Evolutionary conservation across 2,797 vertebrate genomes (phyloP), one percentile per base, ranked within the genome.

Genomic region (Borostomias antarcticus): DNA sequence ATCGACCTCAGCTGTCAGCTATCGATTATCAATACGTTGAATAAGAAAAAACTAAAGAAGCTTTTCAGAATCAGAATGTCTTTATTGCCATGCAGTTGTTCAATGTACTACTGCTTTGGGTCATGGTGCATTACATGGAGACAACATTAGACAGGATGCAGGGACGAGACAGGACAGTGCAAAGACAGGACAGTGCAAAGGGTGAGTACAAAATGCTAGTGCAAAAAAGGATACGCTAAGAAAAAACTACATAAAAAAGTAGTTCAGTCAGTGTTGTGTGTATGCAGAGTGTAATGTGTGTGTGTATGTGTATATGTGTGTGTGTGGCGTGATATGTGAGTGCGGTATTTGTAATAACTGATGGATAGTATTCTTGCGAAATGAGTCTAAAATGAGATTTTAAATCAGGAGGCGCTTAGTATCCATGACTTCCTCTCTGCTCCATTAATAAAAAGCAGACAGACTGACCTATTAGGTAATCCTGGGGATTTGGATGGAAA

Each of bases 381-480:
- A 73, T 62, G 75, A 68, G 66, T 71, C 64, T 66, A 25, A 78
- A 77, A 77, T 75, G 30, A 65, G 67, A 53, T 52, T 76, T 72
- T 78, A 26, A 56, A 58, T 66, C 28, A 54, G 28, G 64, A 66
- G 51, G 54, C 65, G 57, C n/a, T 74, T 72, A 58, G 40, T 72
- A 69, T 68, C 45, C 57, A 48, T 0, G 58, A 68, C 78, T 80
- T 70, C 68, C 64, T 75, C 77, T 74, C 69, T 83, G 8, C 1
- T 25, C 29, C 32, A 61, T 47, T 66, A 75, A 84, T 89, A 79
- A 82, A 73, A 53, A 68, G 73, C 85, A 86, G 80, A 74, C 74
- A 75, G 74, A 37, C 77, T 89, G 89, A 91, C 89, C 89, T 90
- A 89, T 91, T 85, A 83, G 83, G 83, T 91, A 90, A 91, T 90